Conservation (phyloP, 2,888 invertebrate genomes). For the Gnatocerus cornutus region DNA sequence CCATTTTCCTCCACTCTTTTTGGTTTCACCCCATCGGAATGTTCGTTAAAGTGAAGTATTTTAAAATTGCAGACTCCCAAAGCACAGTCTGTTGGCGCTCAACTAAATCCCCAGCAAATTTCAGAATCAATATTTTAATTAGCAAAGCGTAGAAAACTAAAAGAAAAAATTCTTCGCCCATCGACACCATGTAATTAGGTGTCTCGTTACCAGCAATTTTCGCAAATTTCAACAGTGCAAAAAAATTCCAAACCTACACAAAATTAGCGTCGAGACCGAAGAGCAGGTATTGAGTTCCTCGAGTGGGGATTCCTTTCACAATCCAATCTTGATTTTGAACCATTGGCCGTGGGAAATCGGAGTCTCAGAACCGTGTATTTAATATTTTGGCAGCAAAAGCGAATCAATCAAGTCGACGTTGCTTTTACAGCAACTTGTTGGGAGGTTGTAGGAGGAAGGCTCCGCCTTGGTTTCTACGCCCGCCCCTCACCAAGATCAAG, state of each 20-base stretch:
- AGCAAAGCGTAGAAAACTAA: too few relatives aligned
- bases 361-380: conserved; percentile 28
- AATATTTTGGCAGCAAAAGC: conserved; percentile 49
- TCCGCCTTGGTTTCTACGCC: conserved; percentile 48
- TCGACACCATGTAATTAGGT: background rate
- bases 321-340: conserved; percentile 21
- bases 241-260: conserved; percentile 3
- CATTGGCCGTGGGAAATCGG: conserved; percentile 40
- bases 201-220: background rate
- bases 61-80: background rate
- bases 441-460: conserved; percentile 52
- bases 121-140: too few relatives aligned
- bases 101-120: too few relatives aligned
- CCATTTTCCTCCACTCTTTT: conserved; percentile 20
- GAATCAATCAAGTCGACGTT: conserved; percentile 47
- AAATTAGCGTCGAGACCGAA: background rate
- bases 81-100: background rate
- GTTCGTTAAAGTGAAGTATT: conserved; percentile 10
- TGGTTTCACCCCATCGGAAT: conserved; percentile 14
- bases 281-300: conserved; percentile 7
- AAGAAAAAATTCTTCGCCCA: background rate
- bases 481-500: conserved; percentile 50
- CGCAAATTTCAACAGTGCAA: background rate
- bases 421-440: conserved; percentile 30
- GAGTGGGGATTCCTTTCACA: conserved; percentile 33